A percentile compares a stretch with the other conserved stretches of the same genome.
phyloP scores from a whole-genome alignment of 2,888 invertebrate genomes.

The Apeira syringaria region DNA sequence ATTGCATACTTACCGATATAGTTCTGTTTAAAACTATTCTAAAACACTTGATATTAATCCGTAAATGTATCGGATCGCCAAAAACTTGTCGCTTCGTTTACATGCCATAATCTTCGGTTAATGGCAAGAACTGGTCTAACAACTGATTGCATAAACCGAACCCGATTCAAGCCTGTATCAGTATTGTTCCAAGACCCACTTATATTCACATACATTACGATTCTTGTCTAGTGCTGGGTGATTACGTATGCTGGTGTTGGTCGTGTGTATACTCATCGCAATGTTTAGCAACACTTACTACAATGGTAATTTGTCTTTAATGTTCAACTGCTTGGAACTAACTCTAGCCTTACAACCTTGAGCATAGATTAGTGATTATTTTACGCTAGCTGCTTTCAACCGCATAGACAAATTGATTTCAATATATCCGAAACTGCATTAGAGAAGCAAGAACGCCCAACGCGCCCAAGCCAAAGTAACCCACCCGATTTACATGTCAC shows the following conservation, averaged over 20 bases:
- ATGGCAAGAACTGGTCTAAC: background rate
- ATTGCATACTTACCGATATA: too few relatives aligned
- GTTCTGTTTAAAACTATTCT: too few relatives aligned
- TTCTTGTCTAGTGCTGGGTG: slow-evolving; percentile 19
- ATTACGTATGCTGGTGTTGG: slow-evolving; percentile 12
- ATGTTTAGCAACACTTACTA: slow-evolving; percentile 8
- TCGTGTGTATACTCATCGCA: slow-evolving; percentile 9
- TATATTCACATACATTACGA: slow-evolving; percentile 26
- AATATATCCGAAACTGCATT: too few relatives aligned
- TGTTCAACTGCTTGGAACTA: too few relatives aligned
- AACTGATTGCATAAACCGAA: slow-evolving; percentile 21
- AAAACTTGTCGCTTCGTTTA: slow-evolving; percentile 6
- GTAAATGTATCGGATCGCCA: background rate
- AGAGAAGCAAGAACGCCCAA: too few relatives aligned
- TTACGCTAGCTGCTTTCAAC: too few relatives aligned
- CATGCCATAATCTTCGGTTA: background rate
- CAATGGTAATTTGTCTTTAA: background rate
- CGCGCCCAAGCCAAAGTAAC: too few relatives aligned
- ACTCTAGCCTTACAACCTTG: background rate
- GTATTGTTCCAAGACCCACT: slow-evolving; percentile 19
- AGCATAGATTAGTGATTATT: background rate
- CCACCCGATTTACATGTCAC: too few relatives aligned
- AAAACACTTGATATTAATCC: too few relatives aligned
- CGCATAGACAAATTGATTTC: too few relatives aligned
- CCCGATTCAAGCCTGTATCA: slow-evolving; percentile 10